Evolutionary conservation across 2,113 vertebrate species (phyloP).

Genomic region (Neolamprologus toae): DNA sequence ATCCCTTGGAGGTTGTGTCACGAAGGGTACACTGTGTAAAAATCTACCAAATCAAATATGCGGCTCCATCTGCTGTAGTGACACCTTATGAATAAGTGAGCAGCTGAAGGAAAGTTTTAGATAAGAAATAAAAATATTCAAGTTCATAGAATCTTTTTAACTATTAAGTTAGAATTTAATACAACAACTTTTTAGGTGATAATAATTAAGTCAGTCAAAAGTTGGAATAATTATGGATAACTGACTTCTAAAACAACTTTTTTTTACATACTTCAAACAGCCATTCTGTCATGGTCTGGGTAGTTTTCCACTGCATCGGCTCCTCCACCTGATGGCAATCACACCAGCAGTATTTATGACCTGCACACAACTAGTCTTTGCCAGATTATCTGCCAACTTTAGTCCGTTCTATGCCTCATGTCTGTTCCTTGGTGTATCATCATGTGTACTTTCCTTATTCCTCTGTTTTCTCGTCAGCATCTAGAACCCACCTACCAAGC

Average conservation of each 20-base stretch:
- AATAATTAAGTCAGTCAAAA: neutral
- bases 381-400: neutral
- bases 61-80: neutral
- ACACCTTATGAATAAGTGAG: neutral
- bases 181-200: neutral
- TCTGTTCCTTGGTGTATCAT: neutral
- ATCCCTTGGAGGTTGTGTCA: neutral
- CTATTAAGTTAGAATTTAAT: neutral
- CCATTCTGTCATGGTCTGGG: neutral
- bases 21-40: neutral
- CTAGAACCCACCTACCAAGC: neutral
- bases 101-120: neutral
- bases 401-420: neutral
- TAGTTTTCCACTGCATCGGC: neutral
- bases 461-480: neutral
- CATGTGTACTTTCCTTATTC: accelerated
- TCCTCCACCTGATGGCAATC: neutral
- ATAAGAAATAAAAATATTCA: neutral
- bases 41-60: neutral
- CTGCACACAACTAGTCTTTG: neutral
- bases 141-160: neutral
- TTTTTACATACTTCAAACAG: neutral
- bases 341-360: neutral
- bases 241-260: neutral
- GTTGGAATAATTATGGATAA: neutral